A percentile compares a stretch with the other conserved stretches of the same genome.
phyloP scores from a whole-genome alignment of 2,797 vertebrate species.

The Alosa sapidissima region DNA sequence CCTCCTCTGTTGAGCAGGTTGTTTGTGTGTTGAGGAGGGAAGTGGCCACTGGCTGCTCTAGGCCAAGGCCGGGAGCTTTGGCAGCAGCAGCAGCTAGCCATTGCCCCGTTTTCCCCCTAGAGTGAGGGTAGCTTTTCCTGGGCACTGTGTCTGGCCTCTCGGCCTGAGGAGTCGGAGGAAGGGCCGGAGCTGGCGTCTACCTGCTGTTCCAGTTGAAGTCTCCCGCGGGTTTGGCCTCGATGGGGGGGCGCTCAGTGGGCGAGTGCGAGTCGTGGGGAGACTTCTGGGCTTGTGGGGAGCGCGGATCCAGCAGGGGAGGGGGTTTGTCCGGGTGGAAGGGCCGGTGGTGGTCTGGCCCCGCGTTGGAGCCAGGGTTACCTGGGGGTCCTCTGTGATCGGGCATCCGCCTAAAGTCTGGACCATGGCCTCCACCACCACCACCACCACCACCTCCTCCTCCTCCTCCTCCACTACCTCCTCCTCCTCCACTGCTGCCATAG shows the following conservation, averaged over 20 bases:
- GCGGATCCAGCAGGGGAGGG: conserved; percentile 83
- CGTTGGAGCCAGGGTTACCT: conserved; percentile 76
- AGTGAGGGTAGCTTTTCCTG: conserved; percentile 51
- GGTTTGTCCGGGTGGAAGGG: conserved; percentile 91
- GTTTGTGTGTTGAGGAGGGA: background rate
- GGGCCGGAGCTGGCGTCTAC: conserved; percentile 73
- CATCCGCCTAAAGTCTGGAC: conserved; percentile 91
- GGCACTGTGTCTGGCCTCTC: background rate
- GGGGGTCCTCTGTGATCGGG: conserved; percentile 81
- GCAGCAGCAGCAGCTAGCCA: background rate
- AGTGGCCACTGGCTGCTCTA: conserved; percentile 3
- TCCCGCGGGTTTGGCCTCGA: conserved; percentile 80
- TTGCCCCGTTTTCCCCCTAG: background rate
- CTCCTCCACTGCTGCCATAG: conserved; percentile 55
- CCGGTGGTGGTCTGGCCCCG: conserved; percentile 88
- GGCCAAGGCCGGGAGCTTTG: background rate
- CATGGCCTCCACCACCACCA: conserved; percentile 72
- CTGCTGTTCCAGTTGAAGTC: conserved; percentile 93
- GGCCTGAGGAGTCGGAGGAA: background rate
- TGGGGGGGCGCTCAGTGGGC: conserved; percentile 81
- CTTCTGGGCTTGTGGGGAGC: conserved; percentile 90
- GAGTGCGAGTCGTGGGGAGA: conserved; percentile 91
- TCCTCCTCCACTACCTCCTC: conserved; percentile 33
- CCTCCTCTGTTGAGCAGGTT: background rate
- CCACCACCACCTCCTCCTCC: conserved; percentile 81